Evolutionary conservation across 2,113 vertebrate species (phyloP), one percentile per base, ranked within the genome.

Genomic region (Marmota monax): DNA sequence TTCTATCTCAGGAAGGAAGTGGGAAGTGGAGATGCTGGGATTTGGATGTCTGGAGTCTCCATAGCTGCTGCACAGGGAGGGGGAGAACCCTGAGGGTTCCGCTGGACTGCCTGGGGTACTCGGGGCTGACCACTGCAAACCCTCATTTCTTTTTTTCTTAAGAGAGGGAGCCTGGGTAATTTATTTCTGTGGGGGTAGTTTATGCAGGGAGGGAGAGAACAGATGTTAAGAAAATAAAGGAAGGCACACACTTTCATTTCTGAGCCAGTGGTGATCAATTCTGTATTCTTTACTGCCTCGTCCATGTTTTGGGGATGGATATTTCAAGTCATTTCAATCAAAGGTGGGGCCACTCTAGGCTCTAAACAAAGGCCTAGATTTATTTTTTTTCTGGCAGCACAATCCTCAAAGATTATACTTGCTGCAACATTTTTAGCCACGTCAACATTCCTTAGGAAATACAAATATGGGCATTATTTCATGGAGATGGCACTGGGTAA

Each of bases 381-480:
- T 99, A 98, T 98, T 98, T 97, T 98, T 98, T 97, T 98, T 96
- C 96, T 96, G 97, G 97, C 97, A 97, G 96, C 83, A 92, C 97
- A 97, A 97, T 98, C 98, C 98, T 98, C 97, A 96, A 98, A 98
- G 98, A 98, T 98, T 98, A 98, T 97, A 97, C 98, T 98, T 98
- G 97, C 98, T 95, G 98, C 98, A 97, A 98, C 98, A 92, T 98
- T 99, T 99, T 98, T 98, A 98, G 98, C 98, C 97, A 98, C 96
- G 98, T 98, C 98, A 98, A 98, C 98, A 97, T 98, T 97, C 97
- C 97, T 98, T 98, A 94, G 97, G 96, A 98, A 98, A 98, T 98
- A 98, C 72, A 92, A 97, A 98, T 97, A 98, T 97, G 98, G 98
- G 98, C 87, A 79, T 98, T 98, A 98, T 99, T 98, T 99, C 98